Percentiles rank a stretch among this genome's conserved stretches.
These are phyloP conservation scores for Zeus faber DNA, from an alignment of 2,113 vertebrate genomes.

Conservation along the genomic window DNA sequence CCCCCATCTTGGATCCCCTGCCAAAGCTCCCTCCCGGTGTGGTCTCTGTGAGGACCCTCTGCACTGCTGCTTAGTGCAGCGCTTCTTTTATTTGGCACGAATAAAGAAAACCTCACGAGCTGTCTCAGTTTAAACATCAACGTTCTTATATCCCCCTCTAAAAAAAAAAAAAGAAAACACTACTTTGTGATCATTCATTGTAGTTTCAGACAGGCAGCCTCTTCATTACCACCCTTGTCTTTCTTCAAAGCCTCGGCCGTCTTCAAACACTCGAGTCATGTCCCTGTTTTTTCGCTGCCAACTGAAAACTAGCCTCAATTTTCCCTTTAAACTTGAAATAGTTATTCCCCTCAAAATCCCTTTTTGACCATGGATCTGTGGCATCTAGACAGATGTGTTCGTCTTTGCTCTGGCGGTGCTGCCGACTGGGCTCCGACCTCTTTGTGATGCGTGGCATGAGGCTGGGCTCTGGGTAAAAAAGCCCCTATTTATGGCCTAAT, in stretches of 20 bases:
- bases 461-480: constrained; percentile 19
- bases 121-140: too few relatives aligned
- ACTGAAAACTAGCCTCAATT: neutral
- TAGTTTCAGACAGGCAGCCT: too few relatives aligned
- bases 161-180: neutral
- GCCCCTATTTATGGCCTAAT: constrained; percentile 42
- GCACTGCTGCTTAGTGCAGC: constrained; percentile 49
- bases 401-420: neutral
- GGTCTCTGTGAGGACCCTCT: constrained; percentile 37
- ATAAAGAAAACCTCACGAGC: too few relatives aligned
- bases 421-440: neutral
- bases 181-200: neutral
- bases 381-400: neutral
- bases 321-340: constrained; percentile 1
- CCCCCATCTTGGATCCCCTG: constrained; percentile 29
- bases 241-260: neutral
- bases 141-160: too few relatives aligned
- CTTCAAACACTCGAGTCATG: neutral
- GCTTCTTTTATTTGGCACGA: constrained; percentile 39
- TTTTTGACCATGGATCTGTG: neutral
- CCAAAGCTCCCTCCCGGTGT: constrained; percentile 32
- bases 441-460: constrained; percentile 32
- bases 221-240: neutral
- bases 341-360: neutral
- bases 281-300: neutral